Evolutionary conservation across 2,113 vertebrate species (phyloP).

Genomic region (Lycocorax pyrrhopterus): DNA sequence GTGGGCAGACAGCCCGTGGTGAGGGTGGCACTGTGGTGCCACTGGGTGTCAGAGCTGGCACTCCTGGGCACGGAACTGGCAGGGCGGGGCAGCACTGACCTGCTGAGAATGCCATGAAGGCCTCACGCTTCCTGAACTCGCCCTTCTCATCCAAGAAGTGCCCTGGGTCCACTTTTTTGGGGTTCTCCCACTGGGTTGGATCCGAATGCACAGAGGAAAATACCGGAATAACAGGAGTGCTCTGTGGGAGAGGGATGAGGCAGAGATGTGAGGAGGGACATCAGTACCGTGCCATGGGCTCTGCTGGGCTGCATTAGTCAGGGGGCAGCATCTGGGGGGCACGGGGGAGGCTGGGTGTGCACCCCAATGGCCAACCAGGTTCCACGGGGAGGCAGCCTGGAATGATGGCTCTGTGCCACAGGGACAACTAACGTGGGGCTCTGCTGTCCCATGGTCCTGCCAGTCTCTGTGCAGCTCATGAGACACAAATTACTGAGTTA

Average conservation of each 20-base stretch:
- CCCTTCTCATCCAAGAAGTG: constrained; percentile 52
- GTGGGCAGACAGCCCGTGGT: fast-evolving
- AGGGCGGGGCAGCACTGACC: background rate
- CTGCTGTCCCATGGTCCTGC: background rate
- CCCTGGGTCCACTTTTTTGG: background rate
- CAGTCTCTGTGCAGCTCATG: background rate
- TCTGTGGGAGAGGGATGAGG: background rate
- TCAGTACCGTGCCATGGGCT: fast-evolving
- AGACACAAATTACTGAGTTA: background rate
- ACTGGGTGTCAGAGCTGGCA: fast-evolving
- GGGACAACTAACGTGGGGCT: fast-evolving
- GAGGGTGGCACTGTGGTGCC: background rate
- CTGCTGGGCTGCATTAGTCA: background rate
- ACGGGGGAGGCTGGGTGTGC: fast-evolving
- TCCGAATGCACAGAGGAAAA: constrained; percentile 17
- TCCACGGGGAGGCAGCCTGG: fast-evolving
- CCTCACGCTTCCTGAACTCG: constrained; percentile 20
- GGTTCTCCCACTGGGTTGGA: constrained; percentile 39
- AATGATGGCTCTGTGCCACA: background rate
- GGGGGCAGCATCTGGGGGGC: background rate
- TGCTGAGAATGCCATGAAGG: constrained; percentile 48
- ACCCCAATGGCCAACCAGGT: background rate
- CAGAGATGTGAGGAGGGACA: background rate
- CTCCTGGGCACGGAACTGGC: fast-evolving
- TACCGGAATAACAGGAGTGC: background rate